Evolutionary conservation across 2,888 invertebrate species (phyloP).

Genomic region (Metopia argyrocephala): DNA sequence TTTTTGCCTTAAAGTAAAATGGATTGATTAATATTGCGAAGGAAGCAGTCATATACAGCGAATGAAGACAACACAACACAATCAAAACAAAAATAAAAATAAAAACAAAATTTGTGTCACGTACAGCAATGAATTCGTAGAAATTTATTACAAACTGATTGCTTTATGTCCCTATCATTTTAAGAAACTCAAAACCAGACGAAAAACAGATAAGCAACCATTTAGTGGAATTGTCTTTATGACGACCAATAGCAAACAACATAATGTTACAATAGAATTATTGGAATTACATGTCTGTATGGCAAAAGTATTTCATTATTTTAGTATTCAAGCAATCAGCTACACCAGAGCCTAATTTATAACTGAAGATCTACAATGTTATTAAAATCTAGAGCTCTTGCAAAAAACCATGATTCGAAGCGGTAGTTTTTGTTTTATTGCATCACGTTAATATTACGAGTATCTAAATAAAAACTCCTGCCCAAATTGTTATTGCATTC

Average conservation of each 20-base stretch:
- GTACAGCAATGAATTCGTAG: slow-evolving; percentile 38
- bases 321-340: background rate
- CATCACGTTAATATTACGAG: background rate
- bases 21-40: slow-evolving; percentile 20
- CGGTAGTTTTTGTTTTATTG: background rate
- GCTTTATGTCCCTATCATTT: slow-evolving; percentile 16
- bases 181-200: background rate
- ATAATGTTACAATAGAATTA: background rate
- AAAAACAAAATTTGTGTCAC: slow-evolving; percentile 24
- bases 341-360: background rate
- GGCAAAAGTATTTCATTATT: background rate
- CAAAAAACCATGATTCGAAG: background rate
- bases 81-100: background rate
- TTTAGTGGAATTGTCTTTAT: background rate
- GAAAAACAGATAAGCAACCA: background rate
- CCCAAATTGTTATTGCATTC: no score
- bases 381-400: background rate
- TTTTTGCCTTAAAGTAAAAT: slow-evolving; percentile 21
- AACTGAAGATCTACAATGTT: background rate
- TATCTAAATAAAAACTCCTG: background rate
- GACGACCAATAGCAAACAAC: background rate
- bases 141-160: slow-evolving; percentile 49
- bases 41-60: background rate
- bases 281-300: background rate
- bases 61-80: background rate